Percentiles rank a stretch among this genome's conserved stretches.
Conservation (phyloP, 1,140 invertebrate genomes). For the Muscidifurax raptorellus region DNA sequence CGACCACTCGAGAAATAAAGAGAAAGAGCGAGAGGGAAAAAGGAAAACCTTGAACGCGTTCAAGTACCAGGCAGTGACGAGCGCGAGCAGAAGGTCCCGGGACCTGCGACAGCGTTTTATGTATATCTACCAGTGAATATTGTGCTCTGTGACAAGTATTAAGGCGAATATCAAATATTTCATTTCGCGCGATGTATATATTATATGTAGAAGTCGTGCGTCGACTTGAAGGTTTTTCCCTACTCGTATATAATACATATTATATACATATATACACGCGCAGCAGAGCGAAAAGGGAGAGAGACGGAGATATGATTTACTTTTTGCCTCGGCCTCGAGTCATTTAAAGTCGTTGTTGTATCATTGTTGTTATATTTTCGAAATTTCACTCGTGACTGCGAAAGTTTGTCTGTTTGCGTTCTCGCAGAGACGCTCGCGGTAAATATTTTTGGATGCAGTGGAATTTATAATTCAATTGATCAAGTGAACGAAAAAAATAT, state of each 20-base stretch:
- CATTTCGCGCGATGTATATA: conserved; percentile 1
- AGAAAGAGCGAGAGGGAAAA: background rate
- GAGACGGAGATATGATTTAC: background rate
- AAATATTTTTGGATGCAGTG: background rate
- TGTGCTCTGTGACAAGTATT: conserved; percentile 30
- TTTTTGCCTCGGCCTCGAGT: background rate
- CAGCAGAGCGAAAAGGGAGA: background rate
- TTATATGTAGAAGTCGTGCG: background rate
- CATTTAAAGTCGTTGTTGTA: background rate
- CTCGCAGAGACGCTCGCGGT: background rate
- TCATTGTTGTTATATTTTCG: background rate
- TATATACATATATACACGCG: too few relatives aligned
- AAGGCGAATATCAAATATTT: conserved; percentile 28
- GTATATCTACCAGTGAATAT: conserved; percentile 16
- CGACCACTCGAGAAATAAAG: conserved; percentile 20
- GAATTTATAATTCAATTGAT: background rate
- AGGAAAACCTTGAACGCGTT: conserved; percentile 6
- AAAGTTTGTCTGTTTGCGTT: background rate
- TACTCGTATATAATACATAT: background rate
- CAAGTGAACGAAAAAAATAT: background rate
- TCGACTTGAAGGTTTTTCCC: background rate
- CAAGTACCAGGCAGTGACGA: background rate
- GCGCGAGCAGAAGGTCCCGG: conserved; percentile 3
- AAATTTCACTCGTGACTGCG: background rate
- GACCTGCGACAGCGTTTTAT: background rate